Evolutionary conservation across 2,888 invertebrate genomes (phyloP).

Genomic region (Rhamnusium bicolor): DNA sequence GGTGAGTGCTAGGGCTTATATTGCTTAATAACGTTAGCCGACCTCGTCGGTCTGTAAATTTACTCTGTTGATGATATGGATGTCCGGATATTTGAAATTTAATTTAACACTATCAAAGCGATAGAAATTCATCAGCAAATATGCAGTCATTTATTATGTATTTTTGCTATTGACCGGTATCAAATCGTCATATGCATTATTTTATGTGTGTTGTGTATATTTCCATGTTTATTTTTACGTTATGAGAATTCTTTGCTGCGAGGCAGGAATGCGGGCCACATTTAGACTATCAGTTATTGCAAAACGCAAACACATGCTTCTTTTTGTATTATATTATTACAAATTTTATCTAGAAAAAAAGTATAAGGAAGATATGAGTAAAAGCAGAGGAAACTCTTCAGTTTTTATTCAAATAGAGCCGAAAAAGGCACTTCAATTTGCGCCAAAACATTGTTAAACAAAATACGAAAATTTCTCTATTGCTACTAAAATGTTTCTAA

Average conservation of each 20-base stretch:
- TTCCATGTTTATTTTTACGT: neutral
- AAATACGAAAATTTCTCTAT: too few species aligned
- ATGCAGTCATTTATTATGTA: neutral
- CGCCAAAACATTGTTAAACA: too few species aligned
- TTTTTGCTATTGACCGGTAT: neutral
- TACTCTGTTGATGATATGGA: neutral
- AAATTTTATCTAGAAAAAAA: too few species aligned
- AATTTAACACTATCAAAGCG: conserved; percentile 9
- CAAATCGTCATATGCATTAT: neutral
- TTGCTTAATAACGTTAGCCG: neutral
- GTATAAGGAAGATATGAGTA: too few species aligned
- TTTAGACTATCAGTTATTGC: neutral
- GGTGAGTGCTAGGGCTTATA: neutral
- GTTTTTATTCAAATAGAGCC: too few species aligned
- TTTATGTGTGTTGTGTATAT: neutral
- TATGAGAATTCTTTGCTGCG: neutral
- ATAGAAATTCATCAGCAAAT: neutral
- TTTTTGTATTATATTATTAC: too few species aligned
- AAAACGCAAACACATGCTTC: too few species aligned
- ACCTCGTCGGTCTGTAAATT: neutral
- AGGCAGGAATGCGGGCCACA: neutral
- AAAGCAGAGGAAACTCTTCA: too few species aligned
- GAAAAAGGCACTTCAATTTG: too few species aligned
- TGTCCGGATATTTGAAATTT: conserved; percentile 4
- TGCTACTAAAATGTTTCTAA: too few species aligned